Base-by-base conservation (phyloP, 2,888 invertebrate genomes). In the Adelognathus sp. region DNA sequence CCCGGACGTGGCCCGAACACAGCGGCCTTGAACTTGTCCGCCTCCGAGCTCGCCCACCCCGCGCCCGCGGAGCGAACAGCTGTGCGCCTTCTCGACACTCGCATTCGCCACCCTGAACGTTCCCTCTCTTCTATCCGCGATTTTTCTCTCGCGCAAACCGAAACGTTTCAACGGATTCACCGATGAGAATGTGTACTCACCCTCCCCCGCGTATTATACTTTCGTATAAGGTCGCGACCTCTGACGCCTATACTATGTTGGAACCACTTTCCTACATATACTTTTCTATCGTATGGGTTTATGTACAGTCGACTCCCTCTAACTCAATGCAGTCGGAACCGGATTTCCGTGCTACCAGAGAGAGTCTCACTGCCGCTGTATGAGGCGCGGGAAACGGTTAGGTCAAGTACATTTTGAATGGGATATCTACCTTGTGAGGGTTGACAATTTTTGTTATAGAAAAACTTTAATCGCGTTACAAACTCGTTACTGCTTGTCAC, bases 11-110 rank as follows among this genome's bases (percentile, higher is more conserved):
- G 85, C 87, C 86, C 85, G 85, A 85, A 84, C 81, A 36, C 56
- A 52, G 69, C 70, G 81, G 80, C 90, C 90, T 89, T 90, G 90
- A 90, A 90, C 90, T 90, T 89, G 86, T 81, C 78, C 84, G 73
- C 82, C 83, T 82, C 75, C 84, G 73, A 54, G 39, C 52, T 52
- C 58, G 46, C 60, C 64, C 61, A 76, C 54, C 66, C 63, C 50
- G 71, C 16, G 33, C 60, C 78, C 67, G 58, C 60, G 33, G 27
- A 14, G 24, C 39, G 31, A n/a, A n/a, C 27, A 18, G 52, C 61
- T 39, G 64, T 33, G 66, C 14, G 33, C 31, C 33, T 18, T 60
- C 52, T 9, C 61, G 61, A 16, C 60, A 39, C 16, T 66, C 66
- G 61, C 39, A 50, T 33, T 36, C 50, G 31, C 61, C 60, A 61